phyloP scores from a whole-genome alignment of 1,140 invertebrate species.

The Drosophila bocqueti region DNA sequence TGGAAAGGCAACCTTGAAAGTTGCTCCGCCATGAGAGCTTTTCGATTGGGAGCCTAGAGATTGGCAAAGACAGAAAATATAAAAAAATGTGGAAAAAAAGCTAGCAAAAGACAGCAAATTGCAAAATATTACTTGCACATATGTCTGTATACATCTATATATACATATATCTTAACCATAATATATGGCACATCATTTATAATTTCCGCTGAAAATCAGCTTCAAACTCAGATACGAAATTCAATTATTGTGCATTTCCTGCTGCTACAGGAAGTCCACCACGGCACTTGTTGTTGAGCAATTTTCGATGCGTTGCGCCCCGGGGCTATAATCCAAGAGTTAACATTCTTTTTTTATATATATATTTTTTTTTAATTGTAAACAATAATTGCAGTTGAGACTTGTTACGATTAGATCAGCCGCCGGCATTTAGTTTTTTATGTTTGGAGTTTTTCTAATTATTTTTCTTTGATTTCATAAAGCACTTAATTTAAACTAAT shows the following conservation, averaged over 20 bases:
- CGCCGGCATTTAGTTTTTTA: background rate
- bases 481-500: constrained; percentile 2
- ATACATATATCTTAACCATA: constrained; percentile 48
- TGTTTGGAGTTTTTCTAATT: background rate
- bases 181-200: constrained; percentile 81
- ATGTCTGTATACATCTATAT: background rate
- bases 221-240: constrained; percentile 34
- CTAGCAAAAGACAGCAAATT: constrained; percentile 34
- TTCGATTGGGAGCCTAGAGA: constrained; percentile 59
- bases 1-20: constrained; percentile 82
- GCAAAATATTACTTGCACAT: constrained; percentile 45
- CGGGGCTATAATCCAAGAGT: background rate
- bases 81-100: constrained; percentile 21
- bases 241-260: constrained; percentile 79
- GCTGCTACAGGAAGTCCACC: constrained; percentile 49
- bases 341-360: constrained; percentile 22
- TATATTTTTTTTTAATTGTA: constrained; percentile 1
- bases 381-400: constrained; percentile 1
- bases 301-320: constrained; percentile 36
- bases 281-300: constrained; percentile 30
- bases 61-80: constrained; percentile 27
- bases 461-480: constrained; percentile 3
- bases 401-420: background rate
- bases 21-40: constrained; percentile 44
- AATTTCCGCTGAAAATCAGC: constrained; percentile 76